Base-by-base conservation (phyloP, 92 coral and sea anemone genomes). In the Actinernus sp. region DNA sequence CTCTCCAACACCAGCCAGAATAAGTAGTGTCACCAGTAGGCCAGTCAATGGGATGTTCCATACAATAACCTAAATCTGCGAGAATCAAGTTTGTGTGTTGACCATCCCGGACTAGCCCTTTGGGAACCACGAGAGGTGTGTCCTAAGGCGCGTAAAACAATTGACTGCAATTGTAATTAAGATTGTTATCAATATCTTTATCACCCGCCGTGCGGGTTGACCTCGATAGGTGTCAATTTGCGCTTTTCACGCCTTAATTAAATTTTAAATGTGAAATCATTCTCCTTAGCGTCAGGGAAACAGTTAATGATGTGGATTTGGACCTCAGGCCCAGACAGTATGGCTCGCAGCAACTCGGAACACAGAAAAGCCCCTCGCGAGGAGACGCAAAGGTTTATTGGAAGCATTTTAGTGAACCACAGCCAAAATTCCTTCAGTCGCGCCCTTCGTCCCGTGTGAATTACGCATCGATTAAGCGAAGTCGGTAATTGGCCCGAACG, bases 111-210 rank as follows among this genome's bases (percentile, higher is more conserved):
- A 50, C 61, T 70, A 55, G 58, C 68, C 80, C 66, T 58, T 56
- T 64, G 79, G 65, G 65, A 62, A 81, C 82, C 66, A 31, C 28
- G 38, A 89, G 92, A 88, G 63, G 92, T 85, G 92, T 74, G 86
- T 49, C 37, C 63, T 55, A 73, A 70, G 64, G 66, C 71, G 74
- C 79, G 39, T 61, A 68, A 78, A 81, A 90, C 97, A 90, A 90
- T 90, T 86, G 84, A 86, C 92, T 86, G 92, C 77, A 90, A 90
- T 84, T 90, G 97, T 73, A 90, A 90, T 90, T 90, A 90, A 90
- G 97, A 90, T 90, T 78, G 73, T 90, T 90, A 90, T 90, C 96
- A 71, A 64, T 49, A 85, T 78, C 79, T 75, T 90, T 80, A 75
- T 83, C 84, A 82, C 87, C 89, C 89, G 92, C 85, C 86, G 88